Base-by-base conservation (phyloP, 1,140 invertebrate species). In the Asbolus verrucosus region DNA sequence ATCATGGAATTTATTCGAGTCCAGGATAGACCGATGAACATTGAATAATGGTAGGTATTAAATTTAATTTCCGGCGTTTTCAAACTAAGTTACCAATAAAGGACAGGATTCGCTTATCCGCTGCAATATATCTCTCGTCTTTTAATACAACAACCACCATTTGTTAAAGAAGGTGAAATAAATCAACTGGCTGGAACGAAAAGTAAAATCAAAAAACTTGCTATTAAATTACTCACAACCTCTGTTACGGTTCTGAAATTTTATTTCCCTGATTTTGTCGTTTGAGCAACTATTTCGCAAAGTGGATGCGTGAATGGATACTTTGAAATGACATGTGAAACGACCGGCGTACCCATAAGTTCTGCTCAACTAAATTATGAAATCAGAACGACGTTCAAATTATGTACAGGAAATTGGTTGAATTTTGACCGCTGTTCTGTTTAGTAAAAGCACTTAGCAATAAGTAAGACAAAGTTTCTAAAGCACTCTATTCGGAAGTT, bases 21-120 rank as follows among this genome's bases (percentile, higher is more conserved):
- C 46, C 8, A 27, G 11, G 11, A 24, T 13, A 62, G 36, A 24
- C 6, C 19, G 18, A 39, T 9, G 39, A 63, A 41, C 18, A 41
- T 18, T 24, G 19, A 38, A 14, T 27, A 41, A 36, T 62, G 5
- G 31, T 39, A 16, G 19, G n/a, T 39, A 39, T 63, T 24, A 41
- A 19, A 63, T 38, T 63, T 41, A 63, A 39, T 63, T 63, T 63
- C 61, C 60, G 60, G 16, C 13, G 4, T 62, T 62, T 62, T 36
- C 5, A 36, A 50, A 21, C 43, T 11, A 50, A 50, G 16, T 54
- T 24, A 11, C 46, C 21, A 54, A 24, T 54, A 27, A n/a, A 36
- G 33, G 11, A 11, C 33, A 11, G 33, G 33, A 36, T 36, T 36
- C 24, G 24, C 24, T 36, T 36, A 36, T 36, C 46, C 18, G 46